phyloP scores from a whole-genome alignment of 2,797 vertebrate species.

The Lacerta viridis region DNA sequence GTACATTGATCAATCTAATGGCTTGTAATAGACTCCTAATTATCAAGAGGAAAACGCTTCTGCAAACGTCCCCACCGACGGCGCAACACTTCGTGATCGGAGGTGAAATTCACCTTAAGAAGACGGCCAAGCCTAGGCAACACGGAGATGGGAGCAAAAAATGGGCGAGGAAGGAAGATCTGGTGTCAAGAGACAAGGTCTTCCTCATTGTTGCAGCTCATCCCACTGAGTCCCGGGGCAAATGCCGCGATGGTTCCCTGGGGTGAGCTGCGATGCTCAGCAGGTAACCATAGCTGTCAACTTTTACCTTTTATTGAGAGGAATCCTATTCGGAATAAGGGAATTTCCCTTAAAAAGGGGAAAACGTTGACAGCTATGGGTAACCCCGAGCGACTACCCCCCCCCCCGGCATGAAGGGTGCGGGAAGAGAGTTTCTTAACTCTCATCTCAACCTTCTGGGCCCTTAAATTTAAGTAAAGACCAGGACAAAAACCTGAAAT shows the following conservation, averaged over 20 bases:
- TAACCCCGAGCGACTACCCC: background rate
- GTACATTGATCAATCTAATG: conserved; percentile 99
- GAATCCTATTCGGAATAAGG: no score
- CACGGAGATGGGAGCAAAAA: background rate
- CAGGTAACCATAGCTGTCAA: conserved; percentile 1
- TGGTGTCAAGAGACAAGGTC: background rate
- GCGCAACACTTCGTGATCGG: conserved; percentile 84
- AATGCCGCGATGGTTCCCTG: conserved; percentile 52
- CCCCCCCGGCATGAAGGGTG: no score
- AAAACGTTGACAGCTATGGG: no score
- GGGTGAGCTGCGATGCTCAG: conserved; percentile 54
- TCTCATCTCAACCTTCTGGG: conserved; percentile 40
- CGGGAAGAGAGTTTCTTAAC: conserved; percentile 54
- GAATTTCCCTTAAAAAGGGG: no score
- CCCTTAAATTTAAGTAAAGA: conserved; percentile 35
- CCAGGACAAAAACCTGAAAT: conserved; percentile 16
- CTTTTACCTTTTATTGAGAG: no score
- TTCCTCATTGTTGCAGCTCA: conserved; percentile 53
- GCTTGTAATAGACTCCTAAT: conserved; percentile 99
- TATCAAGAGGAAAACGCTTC: conserved; percentile 88
- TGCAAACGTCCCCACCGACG: conserved; percentile 84
- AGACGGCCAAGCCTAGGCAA: conserved; percentile 21
- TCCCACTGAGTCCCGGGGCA: conserved; percentile 53
- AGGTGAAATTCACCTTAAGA: conserved; percentile 73
- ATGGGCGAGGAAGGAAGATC: background rate